Base-by-base conservation (phyloP, 2,797 vertebrate species). In the Margarornis squamiger region DNA sequence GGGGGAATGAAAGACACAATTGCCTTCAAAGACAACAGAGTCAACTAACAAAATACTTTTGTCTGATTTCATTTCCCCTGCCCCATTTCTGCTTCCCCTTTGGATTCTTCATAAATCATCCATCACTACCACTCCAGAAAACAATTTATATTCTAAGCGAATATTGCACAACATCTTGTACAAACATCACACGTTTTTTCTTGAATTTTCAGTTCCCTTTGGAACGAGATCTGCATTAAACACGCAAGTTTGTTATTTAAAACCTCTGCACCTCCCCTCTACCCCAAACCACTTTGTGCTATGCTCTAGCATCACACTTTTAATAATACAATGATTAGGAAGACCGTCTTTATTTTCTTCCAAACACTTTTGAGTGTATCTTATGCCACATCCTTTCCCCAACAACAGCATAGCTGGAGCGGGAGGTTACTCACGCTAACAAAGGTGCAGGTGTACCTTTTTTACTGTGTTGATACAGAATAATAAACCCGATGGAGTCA, bases 151-250 rank as follows among this genome's bases (percentile, higher is more conserved):
- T 34, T 80, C 48, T 63, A 34, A 49, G 57, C 1, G 54, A 48
- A 24, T 49, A 90, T 95, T 96, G 93, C 95, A 93, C 82, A 94
- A 93, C 45, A 29, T 65, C 52, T 80, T 87, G 55, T 39, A 90
- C 38, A 79, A 79, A 80, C 52, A 84, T 5, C 22, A 83, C 55
- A 61, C 29, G 6, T 62, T 62, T 80, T 77, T 65, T 73, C 66
- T 78, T 72, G 63, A 49, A 27, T 88, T 92, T 89, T 95, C 90
- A 71, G 77, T 95, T 92, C 93, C 85, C 32, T 83, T 57, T 7
- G 3, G 68, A 49, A 70, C 52, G 9, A 6, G 26, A 65, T 17
- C 18, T 34, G 34, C 41, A 34, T 27, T 54, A 63, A 80, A 38
- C 11, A 72, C 0, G 1, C n/a, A 46, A 41, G 5, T 19, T 3